Evolutionary conservation across 2,888 invertebrate species (phyloP).

Genomic region (Acholoe squamosa): DNA sequence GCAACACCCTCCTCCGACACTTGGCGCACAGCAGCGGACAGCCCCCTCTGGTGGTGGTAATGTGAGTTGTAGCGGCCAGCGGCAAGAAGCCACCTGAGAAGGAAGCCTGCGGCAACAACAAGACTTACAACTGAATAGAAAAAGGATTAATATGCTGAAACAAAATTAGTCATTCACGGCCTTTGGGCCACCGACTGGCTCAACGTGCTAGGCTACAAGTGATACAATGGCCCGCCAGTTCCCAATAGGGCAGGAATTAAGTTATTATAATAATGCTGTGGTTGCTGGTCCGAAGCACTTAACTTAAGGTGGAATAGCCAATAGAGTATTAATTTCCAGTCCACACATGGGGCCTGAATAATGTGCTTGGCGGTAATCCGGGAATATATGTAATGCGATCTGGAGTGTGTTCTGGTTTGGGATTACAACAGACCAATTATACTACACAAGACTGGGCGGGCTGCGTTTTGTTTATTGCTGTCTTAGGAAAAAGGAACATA

Average conservation of each 20-base stretch:
- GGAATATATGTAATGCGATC: not conserved
- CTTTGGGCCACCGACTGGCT: not conserved
- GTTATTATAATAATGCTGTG: conserved; percentile 1
- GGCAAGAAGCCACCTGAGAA: not conserved
- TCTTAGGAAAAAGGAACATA: not conserved
- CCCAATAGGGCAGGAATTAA: not conserved
- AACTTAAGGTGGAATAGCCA: not conserved
- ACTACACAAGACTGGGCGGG: not conserved
- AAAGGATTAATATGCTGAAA: conserved; percentile 44
- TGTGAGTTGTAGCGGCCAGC: not conserved
- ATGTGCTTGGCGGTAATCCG: not conserved
- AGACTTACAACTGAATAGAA: conserved; percentile 12
- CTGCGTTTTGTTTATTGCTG: not conserved
- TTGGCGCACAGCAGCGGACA: not conserved
- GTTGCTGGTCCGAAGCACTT: not conserved
- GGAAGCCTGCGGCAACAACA: conserved; percentile 16
- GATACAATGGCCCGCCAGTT: not conserved
- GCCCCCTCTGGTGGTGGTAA: conserved; percentile 39
- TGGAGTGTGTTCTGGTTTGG: not conserved
- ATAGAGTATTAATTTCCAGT: not conserved
- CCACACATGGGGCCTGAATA: not conserved
- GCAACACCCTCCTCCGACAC: too few species aligned
- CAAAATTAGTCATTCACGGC: conserved; percentile 54
- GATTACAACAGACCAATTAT: not conserved
- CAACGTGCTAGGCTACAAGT: not conserved